phyloP scores from a whole-genome alignment of 1,140 invertebrate genomes.

The Drosophila elegans region DNA sequence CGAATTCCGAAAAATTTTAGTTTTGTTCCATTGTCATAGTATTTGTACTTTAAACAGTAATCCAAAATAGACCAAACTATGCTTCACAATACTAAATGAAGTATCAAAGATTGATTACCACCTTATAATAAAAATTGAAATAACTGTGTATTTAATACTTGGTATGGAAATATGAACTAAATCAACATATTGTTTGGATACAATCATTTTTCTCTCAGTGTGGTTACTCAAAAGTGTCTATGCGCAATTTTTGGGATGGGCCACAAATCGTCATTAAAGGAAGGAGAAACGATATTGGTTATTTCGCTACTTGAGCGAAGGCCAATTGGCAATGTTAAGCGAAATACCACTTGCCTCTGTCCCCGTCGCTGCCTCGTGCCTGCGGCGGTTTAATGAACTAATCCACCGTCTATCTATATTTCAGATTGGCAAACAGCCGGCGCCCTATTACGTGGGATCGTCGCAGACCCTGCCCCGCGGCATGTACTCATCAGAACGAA shows the following conservation, averaged over 20 bases:
- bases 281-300: conserved; percentile 45
- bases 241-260: conserved; percentile 36
- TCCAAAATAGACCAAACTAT: too few relatives aligned
- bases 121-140: too few relatives aligned
- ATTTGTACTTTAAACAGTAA: too few relatives aligned
- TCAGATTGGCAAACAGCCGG: conserved; percentile 85
- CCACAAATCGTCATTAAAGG: conserved; percentile 40
- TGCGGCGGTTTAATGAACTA: not conserved
- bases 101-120: too few relatives aligned
- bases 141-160: too few relatives aligned
- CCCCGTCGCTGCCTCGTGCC: not conserved
- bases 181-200: too few relatives aligned
- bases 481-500: conserved; percentile 84
- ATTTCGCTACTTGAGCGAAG: conserved; percentile 52
- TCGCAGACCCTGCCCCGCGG: conserved; percentile 86
- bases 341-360: not conserved
- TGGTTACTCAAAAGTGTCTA: conserved; percentile 15
- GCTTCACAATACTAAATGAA: too few relatives aligned
- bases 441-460: conserved; percentile 86
- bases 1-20: too few relatives aligned
- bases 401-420: conserved; percentile 15
- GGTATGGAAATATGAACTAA: too few relatives aligned
- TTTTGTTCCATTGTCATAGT: too few relatives aligned
- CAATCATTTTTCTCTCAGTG: conserved; percentile 12
- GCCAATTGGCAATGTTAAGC: conserved; percentile 45